These are phyloP conservation scores for Eumeta japonica DNA, from an alignment of 1,140 invertebrate genomes.

Conservation along the genomic window DNA sequence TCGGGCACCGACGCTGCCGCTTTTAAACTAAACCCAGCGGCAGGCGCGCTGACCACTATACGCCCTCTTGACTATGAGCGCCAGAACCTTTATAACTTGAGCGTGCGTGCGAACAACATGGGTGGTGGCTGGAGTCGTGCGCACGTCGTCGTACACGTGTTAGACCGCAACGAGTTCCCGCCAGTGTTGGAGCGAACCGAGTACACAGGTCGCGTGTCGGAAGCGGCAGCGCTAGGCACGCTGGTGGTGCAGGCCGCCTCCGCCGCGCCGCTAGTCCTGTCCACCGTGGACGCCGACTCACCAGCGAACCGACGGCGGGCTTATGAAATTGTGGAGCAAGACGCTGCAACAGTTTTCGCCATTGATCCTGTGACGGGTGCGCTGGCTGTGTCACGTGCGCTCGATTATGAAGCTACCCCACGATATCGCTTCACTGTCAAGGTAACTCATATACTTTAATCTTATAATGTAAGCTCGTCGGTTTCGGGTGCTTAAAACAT, in stretches of 20 bases:
- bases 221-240: slow-evolving; percentile 26
- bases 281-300: slow-evolving; percentile 75
- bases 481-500: too few species aligned
- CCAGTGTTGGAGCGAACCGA: slow-evolving; percentile 77
- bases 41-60: slow-evolving; percentile 75
- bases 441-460: slow-evolving; percentile 41
- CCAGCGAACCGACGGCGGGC: slow-evolving; percentile 79
- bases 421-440: slow-evolving; percentile 78
- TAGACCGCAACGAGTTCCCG: slow-evolving; percentile 84
- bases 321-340: slow-evolving; percentile 81
- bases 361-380: slow-evolving; percentile 89
- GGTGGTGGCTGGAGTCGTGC: slow-evolving; percentile 19
- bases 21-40: slow-evolving; percentile 83
- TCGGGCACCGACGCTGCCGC: slow-evolving; percentile 72
- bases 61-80: slow-evolving; percentile 78
- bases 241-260: slow-evolving; percentile 60
- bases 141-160: slow-evolving; percentile 36
- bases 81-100: slow-evolving; percentile 75
- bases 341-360: slow-evolving; percentile 73
- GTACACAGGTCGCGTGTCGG: slow-evolving; percentile 51
- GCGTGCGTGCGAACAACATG: slow-evolving; percentile 83
- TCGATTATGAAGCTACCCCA: slow-evolving; percentile 80
- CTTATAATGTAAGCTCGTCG: too few species aligned
- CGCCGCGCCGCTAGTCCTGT: slow-evolving; percentile 74
- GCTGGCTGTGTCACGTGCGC: slow-evolving; percentile 70